A percentile compares a stretch with the other conserved stretches of the same genome.
phyloP scores from a whole-genome alignment of 2,888 invertebrate genomes.

The Leucania comma region DNA sequence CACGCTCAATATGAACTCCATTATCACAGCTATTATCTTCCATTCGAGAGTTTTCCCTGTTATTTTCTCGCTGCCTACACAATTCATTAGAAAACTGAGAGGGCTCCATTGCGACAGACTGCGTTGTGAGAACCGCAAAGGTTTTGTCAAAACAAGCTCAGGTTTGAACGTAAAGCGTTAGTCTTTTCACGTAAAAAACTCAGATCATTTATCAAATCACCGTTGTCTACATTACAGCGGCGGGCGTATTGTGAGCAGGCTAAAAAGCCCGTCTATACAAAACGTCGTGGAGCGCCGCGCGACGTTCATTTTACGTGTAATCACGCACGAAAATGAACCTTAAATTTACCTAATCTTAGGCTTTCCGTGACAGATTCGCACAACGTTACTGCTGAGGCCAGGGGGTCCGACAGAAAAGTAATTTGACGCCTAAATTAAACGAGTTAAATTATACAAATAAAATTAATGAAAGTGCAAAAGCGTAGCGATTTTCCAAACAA shows the following conservation, averaged over 20 bases:
- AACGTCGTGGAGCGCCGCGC: conserved; percentile 72
- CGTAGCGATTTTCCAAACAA: conserved; percentile 77
- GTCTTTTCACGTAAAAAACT: conserved; percentile 83
- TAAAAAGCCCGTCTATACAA: conserved; percentile 84
- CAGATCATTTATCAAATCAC: conserved; percentile 87
- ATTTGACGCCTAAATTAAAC: conserved; percentile 82
- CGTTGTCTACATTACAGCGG: conserved; percentile 85
- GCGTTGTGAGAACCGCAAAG: conserved; percentile 73
- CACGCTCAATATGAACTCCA: conserved; percentile 61
- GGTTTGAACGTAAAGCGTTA: conserved; percentile 75
- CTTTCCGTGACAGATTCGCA: conserved; percentile 58
- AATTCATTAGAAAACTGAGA: conserved; percentile 69
- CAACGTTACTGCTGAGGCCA: conserved; percentile 38
- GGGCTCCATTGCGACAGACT: conserved; percentile 70
- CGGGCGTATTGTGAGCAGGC: conserved; percentile 83
- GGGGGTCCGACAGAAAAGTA: conserved; percentile 76
- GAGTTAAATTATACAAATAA: conserved; percentile 84
- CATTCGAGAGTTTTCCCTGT: conserved; percentile 57
- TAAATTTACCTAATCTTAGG: conserved; percentile 66
- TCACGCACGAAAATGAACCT: conserved; percentile 75
- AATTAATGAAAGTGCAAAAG: conserved; percentile 82
- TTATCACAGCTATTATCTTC: conserved; percentile 59
- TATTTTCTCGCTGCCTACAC: conserved; percentile 62
- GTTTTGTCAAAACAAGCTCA: conserved; percentile 79
- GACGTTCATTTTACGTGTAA: conserved; percentile 67